These are phyloP conservation scores for Aphis gossypii DNA, from an alignment of 1,140 invertebrate genomes.

Conservation along the genomic window DNA sequence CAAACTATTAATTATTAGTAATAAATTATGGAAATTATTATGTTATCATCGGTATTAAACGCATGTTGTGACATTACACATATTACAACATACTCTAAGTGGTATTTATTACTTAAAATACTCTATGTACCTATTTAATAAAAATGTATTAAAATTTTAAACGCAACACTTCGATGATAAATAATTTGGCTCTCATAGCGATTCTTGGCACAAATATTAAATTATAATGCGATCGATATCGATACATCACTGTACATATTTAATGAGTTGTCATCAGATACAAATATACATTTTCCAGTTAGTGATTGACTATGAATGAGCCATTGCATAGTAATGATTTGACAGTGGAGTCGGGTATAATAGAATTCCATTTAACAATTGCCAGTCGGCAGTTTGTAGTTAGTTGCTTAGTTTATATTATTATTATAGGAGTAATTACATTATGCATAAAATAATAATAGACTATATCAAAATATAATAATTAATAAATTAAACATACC, in stretches of 20 bases:
- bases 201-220: neutral
- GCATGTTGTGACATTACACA: rapidly evolving
- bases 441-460: neutral
- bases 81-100: neutral
- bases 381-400: neutral
- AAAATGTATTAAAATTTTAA: neutral
- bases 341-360: neutral
- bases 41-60: neutral
- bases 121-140: neutral
- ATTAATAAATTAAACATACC: neutral
- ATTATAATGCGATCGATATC: neutral
- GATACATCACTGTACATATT: neutral
- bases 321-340: neutral
- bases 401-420: neutral
- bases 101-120: neutral
- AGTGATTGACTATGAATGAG: neutral
- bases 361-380: neutral
- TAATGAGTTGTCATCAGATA: neutral
- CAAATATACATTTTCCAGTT: neutral
- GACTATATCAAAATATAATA: neutral
- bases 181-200: neutral
- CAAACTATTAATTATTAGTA: neutral
- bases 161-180: neutral
- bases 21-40: neutral
- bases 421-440: neutral